A percentile compares a stretch with the other conserved stretches of the same genome.
Evolutionary conservation across 1,140 invertebrate species (phyloP).

Genomic region (Mylabris phalerata): DNA sequence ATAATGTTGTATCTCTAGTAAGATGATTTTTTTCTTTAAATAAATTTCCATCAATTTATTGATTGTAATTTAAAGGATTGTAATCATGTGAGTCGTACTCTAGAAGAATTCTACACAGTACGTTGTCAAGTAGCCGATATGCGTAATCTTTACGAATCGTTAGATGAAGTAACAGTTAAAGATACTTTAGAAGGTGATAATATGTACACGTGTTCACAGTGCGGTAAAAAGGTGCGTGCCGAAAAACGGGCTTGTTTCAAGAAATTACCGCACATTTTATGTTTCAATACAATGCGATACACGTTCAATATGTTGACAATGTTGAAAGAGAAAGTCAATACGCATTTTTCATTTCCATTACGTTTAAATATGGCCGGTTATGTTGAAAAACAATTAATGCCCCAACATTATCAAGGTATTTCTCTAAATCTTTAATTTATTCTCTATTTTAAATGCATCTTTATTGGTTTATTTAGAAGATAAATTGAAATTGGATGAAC

Average conservation of each 20-base stretch:
- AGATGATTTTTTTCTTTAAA: conserved; percentile 28
- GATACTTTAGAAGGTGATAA: conserved; percentile 95
- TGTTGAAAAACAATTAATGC: conserved; percentile 89
- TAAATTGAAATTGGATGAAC: conserved; percentile 46
- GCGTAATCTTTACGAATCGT: conserved; percentile 89
- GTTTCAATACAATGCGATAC: conserved; percentile 97
- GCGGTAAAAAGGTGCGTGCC: conserved; percentile 87
- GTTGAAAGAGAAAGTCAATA: conserved; percentile 95
- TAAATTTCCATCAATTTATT: background rate
- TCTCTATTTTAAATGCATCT: background rate
- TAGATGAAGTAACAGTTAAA: conserved; percentile 93
- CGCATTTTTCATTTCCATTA: conserved; percentile 94
- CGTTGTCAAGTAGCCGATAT: conserved; percentile 93
- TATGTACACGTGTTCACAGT: conserved; percentile 95
- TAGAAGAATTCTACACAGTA: conserved; percentile 95
- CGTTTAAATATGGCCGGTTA: conserved; percentile 90
- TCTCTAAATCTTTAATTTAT: conserved; percentile 1
- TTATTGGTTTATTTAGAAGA: conserved; percentile 44
- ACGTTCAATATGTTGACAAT: conserved; percentile 97
- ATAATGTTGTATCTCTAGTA: conserved; percentile 86
- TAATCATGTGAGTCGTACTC: conserved; percentile 84
- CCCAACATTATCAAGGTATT: conserved; percentile 67
- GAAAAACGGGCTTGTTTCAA: conserved; percentile 93
- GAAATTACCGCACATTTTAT: conserved; percentile 85
- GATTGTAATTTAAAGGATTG: conserved; percentile 61